phyloP scores from a whole-genome alignment of 2,797 vertebrate species.

The Tangara arthus region DNA sequence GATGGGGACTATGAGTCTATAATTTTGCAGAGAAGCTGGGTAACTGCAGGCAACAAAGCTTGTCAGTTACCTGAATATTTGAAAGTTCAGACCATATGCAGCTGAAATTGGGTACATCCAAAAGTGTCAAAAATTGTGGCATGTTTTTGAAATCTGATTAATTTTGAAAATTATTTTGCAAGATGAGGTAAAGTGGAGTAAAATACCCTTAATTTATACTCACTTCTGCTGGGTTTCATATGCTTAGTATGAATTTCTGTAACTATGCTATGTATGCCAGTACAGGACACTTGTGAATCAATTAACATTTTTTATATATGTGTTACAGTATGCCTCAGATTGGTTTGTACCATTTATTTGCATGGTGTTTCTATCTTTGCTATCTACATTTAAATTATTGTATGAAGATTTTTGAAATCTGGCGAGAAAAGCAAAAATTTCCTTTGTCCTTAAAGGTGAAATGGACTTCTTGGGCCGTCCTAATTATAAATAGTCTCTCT shows the following conservation, averaged over 20 bases:
- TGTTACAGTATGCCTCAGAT: neutral
- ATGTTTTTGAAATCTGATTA: neutral
- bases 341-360: neutral
- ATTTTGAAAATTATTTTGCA: neutral
- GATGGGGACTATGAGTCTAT: neutral
- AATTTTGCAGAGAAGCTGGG: neutral
- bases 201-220: neutral
- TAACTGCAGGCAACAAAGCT: neutral
- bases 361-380: neutral
- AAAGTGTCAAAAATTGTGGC: neutral
- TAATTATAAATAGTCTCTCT: neutral
- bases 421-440: neutral
- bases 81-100: neutral
- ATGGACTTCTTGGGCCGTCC: neutral
- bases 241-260: neutral
- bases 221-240: neutral
- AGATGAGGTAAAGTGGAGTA: neutral
- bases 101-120: neutral
- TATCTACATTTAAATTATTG: neutral
- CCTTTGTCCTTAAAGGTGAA: neutral
- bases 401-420: neutral
- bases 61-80: neutral
- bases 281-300: neutral
- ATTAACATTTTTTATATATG: neutral
- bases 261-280: neutral